Conservation (phyloP, 2,888 invertebrate species). For the Cyclophora punctaria region DNA sequence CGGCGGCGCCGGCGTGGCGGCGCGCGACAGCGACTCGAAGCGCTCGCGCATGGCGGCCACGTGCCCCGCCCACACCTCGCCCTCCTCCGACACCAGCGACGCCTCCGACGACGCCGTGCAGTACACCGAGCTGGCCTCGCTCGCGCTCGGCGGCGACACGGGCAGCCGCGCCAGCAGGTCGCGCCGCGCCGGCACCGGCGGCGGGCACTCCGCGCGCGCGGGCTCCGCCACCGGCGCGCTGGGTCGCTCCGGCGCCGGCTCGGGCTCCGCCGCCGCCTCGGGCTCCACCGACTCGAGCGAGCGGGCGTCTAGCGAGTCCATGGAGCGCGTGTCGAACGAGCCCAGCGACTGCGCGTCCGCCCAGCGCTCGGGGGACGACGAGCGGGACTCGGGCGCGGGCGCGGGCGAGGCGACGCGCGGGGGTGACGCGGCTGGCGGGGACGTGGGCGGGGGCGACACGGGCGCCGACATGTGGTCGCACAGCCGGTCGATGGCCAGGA, state of each 20-base stretch:
- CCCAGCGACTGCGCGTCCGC: too few relatives aligned
- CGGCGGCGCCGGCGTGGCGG: slow-evolving; percentile 57
- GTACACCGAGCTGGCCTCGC: slow-evolving; percentile 58
- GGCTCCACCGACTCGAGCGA: too few relatives aligned
- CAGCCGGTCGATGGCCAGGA: slow-evolving; percentile 66
- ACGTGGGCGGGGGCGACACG: neutral
- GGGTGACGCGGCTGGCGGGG: slow-evolving; percentile 12
- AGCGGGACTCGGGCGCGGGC: too few relatives aligned
- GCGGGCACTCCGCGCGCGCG: too few relatives aligned
- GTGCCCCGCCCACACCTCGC: slow-evolving; percentile 59
- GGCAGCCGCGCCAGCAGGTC: too few relatives aligned
- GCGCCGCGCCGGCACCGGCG: too few relatives aligned
- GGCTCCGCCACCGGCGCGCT: neutral
- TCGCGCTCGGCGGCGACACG: slow-evolving; percentile 32
- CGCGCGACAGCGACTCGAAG: slow-evolving; percentile 67
- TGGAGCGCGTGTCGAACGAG: too few relatives aligned
- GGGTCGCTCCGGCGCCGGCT: slow-evolving; percentile 8
- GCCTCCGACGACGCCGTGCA: slow-evolving; percentile 64
- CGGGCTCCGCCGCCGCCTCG: slow-evolving; percentile 2
- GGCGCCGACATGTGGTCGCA: slow-evolving; percentile 67
- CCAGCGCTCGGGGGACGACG: too few relatives aligned
- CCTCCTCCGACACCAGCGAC: slow-evolving; percentile 49
- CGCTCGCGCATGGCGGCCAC: slow-evolving; percentile 70
- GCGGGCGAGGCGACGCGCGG: too few relatives aligned
- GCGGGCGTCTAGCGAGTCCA: too few relatives aligned